Conservation (phyloP, 2,113 vertebrate species). For the Leptobrachium leishanense region DNA sequence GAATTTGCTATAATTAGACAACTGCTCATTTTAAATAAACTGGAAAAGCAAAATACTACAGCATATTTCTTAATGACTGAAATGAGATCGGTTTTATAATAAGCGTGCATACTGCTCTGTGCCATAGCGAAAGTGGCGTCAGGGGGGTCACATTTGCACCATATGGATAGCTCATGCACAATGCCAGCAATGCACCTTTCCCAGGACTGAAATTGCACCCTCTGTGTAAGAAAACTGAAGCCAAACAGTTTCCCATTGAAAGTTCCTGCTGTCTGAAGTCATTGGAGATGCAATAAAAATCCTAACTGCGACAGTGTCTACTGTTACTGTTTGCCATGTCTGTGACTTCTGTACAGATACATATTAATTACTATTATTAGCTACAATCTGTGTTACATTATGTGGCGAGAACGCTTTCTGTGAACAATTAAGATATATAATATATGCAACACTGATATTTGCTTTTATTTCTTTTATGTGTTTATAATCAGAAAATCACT, state of each 20-base stretch:
- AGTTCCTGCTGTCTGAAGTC: background rate
- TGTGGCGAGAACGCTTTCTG: background rate
- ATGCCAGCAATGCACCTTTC: conserved; percentile 32
- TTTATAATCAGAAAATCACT: no score
- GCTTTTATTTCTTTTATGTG: no score
- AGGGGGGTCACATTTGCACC: conserved; percentile 51
- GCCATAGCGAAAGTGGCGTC: conserved; percentile 18
- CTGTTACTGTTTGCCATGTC: conserved; percentile 11
- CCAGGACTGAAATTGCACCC: background rate
- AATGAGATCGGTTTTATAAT: background rate
- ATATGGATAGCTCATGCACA: conserved; percentile 62
- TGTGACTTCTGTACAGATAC: conserved; percentile 15
- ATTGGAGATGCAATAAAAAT: conserved; percentile 12
- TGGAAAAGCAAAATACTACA: no score
- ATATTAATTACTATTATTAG: conserved; percentile 28
- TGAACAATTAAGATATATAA: background rate
- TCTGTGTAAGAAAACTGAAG: background rate
- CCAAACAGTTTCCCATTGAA: conserved; percentile 10
- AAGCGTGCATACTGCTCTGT: conserved; percentile 14
- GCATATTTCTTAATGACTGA: no score
- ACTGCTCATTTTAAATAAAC: no score
- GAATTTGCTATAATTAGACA: no score
- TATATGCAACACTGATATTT: background rate
- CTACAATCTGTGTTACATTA: background rate
- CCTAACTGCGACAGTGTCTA: background rate